Base-by-base conservation (phyloP, 2,797 vertebrate species). In the Columba guinea region DNA sequence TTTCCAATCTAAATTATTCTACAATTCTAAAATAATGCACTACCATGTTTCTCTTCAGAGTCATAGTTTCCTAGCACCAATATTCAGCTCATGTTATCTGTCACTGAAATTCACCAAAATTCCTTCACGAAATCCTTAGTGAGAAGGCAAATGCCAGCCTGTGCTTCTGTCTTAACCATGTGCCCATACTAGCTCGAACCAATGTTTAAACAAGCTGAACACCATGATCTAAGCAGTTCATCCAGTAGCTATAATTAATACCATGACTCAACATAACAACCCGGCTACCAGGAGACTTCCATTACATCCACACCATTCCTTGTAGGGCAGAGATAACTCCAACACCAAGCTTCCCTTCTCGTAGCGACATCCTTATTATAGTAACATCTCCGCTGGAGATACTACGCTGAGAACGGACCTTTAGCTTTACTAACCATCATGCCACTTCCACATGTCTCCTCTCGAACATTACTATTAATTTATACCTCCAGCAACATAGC, bases 291-390 rank as follows among this genome's bases (percentile, higher is more conserved):
- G 80, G 62, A 95, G 35, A 89, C 65, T 84, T 94, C 67, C 37
- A 75, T 32, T 56, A 74, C 6, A 16, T 60, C 59, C 75, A 55
- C 10, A 5, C 84, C 80, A 79, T 56, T 97, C 97, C 97, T 97
- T 97, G 95, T 95, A 97, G 22, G 96, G 95, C 65, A 94, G 69
- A 84, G 70, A 63, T 68, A 94, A 94, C 71, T 89, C 75, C 49
- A 74, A 65, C 75, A 81, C 65, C 83, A 95, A 64, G 87, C 89
- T 89, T 94, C 80, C 88, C 84, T 53, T 91, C 94, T 95, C 75
- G 37, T 60, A 90, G 64, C 17, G 15, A 82, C 68, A 81, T 63
- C 95, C 96, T 97, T 96, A 94, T 95, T 97, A 97, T 95, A 98
- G 97, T 79, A 96, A 95, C 34, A 16, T 90, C 91, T 96, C 88